Evolutionary conservation across 2,797 vertebrate species (phyloP).

Genomic region (Anolis apletophallus): DNA sequence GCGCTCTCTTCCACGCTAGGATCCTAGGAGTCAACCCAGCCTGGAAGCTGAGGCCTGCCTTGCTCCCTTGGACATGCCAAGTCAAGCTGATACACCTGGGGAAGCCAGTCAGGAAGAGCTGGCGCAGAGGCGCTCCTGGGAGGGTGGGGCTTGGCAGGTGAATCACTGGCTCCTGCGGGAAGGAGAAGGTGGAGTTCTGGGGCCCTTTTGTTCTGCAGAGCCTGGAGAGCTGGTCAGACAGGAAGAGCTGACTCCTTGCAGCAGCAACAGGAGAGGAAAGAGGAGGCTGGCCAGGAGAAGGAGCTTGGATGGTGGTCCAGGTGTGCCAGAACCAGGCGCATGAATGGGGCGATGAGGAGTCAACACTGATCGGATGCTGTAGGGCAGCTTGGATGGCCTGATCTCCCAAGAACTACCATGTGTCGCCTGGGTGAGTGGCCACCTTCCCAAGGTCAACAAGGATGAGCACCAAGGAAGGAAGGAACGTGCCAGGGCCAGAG

Average conservation of each 20-base stretch:
- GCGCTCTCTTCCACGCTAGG: too few relatives aligned
- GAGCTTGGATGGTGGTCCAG: background rate
- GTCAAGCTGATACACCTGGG: background rate
- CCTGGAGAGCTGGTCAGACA: constrained; percentile 66
- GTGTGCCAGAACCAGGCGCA: accelerated
- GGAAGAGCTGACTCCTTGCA: constrained; percentile 44
- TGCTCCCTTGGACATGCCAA: background rate
- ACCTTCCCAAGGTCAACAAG: too few relatives aligned
- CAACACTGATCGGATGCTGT: accelerated
- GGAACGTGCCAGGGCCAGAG: too few relatives aligned
- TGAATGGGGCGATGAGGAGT: background rate
- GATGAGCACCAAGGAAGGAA: background rate
- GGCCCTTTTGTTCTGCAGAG: background rate
- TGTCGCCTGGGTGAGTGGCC: constrained; percentile 57
- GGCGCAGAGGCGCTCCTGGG: background rate
- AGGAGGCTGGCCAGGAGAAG: background rate
- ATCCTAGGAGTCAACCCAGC: too few relatives aligned
- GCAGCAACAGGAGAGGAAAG: background rate
- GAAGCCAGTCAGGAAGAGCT: background rate
- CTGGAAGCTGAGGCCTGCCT: background rate
- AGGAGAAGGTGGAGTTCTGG: constrained; percentile 56
- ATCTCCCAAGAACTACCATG: background rate
- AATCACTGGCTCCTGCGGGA: constrained; percentile 31
- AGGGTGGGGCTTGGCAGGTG: constrained; percentile 53
- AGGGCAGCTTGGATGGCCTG: background rate